Evolutionary conservation across 2,113 vertebrate genomes (phyloP), one percentile per base, ranked within the genome.

Genomic region (Aix galericulata): DNA sequence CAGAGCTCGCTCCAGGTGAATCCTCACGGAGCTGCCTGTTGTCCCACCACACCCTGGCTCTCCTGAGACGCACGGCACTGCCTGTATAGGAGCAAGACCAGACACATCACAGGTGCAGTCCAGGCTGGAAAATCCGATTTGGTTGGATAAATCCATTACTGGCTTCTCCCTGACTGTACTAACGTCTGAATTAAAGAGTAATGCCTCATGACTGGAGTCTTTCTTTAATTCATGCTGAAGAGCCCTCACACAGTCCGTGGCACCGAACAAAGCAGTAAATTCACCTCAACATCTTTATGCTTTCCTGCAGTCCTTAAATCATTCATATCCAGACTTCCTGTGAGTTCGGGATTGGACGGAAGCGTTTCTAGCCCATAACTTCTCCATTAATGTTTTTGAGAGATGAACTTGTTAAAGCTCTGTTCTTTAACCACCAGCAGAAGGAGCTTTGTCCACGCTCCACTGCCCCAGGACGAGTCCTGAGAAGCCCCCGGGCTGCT

Each of bases 181-280:
- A 60, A 91, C 48, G 48, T 68, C 88, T 83, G 76, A 91, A 94
- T 94, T 93, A 78, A 93, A 77, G 46, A 40, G 23, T 63, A 95
- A 82, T 92, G 80, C 55, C 89, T 97, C 85, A 68, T 46, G 90
- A 55, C 88, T 81, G 48, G 68, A 86, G 44, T 32, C 60, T 71
- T 93, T 93, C 88, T 90, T 94, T 93, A 92, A 95, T 96, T 96
- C 93, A 95, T 93, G 62, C 52, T 78, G 79, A 82, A 81, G 88
- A 88, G 56, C 64, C 44, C 79, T 93, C 89, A 86, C 79, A 76
- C 56, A 83, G 48, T 90, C 90, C 72, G 56, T 72, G 73, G 88
- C 52, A 79, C 79, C 78, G 93, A 93, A 95, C 52, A 90, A 91
- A 96, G 94, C 2, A 93, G 90, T 93, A 96, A 95, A 97, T 97